Percentiles rank a stretch among this genome's conserved stretches.
phyloP scores from a whole-genome alignment of 2,888 invertebrate genomes.

The Plebejus argus region DNA sequence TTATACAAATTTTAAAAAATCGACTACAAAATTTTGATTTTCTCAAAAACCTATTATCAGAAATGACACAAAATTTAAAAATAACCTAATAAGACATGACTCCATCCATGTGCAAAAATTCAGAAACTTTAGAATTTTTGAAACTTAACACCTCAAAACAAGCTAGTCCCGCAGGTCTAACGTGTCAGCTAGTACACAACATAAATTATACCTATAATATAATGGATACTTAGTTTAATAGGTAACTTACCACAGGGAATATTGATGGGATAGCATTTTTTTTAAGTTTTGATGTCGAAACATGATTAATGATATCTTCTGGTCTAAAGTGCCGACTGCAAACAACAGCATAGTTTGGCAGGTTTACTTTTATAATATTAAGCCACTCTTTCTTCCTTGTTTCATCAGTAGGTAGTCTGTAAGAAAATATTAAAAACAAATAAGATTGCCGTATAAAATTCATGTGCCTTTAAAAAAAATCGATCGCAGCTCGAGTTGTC shows the following conservation, averaged over 20 bases:
- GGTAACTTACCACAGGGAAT: not conserved
- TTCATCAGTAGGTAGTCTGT: constrained; percentile 2
- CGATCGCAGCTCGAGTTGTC: constrained; percentile 6
- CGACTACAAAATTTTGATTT: too few species aligned
- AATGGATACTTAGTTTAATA: not conserved
- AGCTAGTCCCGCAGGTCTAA: too few species aligned
- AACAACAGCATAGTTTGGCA: constrained; percentile 9
- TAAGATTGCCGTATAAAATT: constrained; percentile 1
- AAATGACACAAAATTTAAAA: too few species aligned
- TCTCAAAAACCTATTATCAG: too few species aligned
- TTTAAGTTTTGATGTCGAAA: constrained; percentile 6
- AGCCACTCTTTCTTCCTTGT: not conserved
- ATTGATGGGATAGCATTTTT: not conserved
- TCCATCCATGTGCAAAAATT: too few species aligned
- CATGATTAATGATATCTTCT: not conserved
- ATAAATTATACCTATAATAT: constrained; percentile 2
- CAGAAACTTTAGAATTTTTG: too few species aligned
- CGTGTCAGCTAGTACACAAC: constrained; percentile 8
- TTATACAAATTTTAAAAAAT: too few species aligned
- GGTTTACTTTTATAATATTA: not conserved
- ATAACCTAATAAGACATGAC: too few species aligned
- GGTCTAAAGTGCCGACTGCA: constrained; percentile 8
- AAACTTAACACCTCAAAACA: too few species aligned
- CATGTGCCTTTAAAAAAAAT: constrained; percentile 1
- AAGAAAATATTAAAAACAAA: not conserved